A percentile compares a stretch with the other conserved stretches of the same genome.
Evolutionary conservation across 2,888 invertebrate species (phyloP).

Genomic region (Thyatira batis): DNA sequence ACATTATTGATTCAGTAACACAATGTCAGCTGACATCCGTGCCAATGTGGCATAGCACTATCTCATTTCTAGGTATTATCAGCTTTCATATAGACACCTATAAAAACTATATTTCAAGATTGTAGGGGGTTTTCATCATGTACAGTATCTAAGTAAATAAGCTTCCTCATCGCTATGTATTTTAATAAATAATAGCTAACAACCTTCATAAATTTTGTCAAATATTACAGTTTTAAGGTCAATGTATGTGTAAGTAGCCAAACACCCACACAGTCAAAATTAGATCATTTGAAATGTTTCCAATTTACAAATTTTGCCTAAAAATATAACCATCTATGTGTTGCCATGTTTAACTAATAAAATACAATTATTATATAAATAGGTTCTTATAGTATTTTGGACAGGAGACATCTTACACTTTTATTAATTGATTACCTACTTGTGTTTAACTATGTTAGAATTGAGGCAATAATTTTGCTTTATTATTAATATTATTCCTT

Average conservation of each 20-base stretch:
- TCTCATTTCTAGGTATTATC: not conserved
- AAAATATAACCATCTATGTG: conserved; percentile 23
- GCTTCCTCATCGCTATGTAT: not conserved
- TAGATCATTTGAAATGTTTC: conserved; percentile 38
- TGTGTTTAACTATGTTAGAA: no score
- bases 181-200: not conserved
- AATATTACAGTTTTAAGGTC: conserved; percentile 10
- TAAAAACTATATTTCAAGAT: not conserved
- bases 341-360: conserved; percentile 26
- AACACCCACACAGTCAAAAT: conserved; percentile 20
- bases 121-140: not conserved
- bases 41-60: not conserved
- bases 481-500: not conserved
- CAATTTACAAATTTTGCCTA: conserved; percentile 37
- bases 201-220: conserved; percentile 4
- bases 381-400: conserved; percentile 33
- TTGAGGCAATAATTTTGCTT: not conserved
- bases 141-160: not conserved
- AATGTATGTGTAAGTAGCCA: conserved; percentile 22
- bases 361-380: conserved; percentile 28
- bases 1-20: not conserved
- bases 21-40: no score
- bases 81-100: not conserved
- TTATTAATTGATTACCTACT: no score
- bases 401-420: conserved; percentile 26